Conservation (phyloP, 2,888 invertebrate genomes). For the Orthosia cruda region DNA sequence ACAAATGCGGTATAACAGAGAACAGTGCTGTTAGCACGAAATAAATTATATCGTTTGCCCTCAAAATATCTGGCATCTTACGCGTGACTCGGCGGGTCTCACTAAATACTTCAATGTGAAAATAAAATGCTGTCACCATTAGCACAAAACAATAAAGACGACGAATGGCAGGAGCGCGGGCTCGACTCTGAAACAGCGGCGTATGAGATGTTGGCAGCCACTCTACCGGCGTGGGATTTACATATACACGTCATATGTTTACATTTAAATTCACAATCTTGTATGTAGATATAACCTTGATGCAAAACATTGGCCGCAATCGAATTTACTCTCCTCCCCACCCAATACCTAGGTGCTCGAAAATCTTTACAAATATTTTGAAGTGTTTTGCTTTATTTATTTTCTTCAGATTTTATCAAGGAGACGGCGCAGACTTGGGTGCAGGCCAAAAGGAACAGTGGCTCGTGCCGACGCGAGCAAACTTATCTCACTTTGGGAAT, state of each 20-base stretch:
- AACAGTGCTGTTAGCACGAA: constrained; percentile 74
- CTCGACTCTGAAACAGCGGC: constrained; percentile 78
- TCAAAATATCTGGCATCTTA: constrained; percentile 79
- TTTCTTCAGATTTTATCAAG: constrained; percentile 78
- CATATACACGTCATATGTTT: constrained; percentile 77
- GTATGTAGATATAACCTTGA: constrained; percentile 63
- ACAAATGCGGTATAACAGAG: constrained; percentile 74
- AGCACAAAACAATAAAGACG: constrained; percentile 73
- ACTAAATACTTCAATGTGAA: constrained; percentile 59
- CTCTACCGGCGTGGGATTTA: constrained; percentile 78
- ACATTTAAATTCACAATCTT: constrained; percentile 72
- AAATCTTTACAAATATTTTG: constrained; percentile 73
- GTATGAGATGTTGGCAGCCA: constrained; percentile 87
- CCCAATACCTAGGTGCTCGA: constrained; percentile 50
- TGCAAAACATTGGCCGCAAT: constrained; percentile 72
- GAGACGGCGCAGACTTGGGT: constrained; percentile 81
- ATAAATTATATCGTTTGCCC: constrained; percentile 73
- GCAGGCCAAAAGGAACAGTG: constrained; percentile 81
- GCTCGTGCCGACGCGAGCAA: constrained; percentile 66
- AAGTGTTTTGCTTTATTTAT: constrained; percentile 73
- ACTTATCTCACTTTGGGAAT: constrained; percentile 65
- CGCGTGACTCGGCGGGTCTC: constrained; percentile 54
- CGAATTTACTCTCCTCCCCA: constrained; percentile 58
- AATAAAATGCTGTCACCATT: constrained; percentile 68
- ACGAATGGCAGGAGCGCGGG: constrained; percentile 73